Percentiles rank a stretch among this genome's conserved stretches.
phyloP scores from a whole-genome alignment of 2,113 vertebrate species.

The Nestor notabilis region DNA sequence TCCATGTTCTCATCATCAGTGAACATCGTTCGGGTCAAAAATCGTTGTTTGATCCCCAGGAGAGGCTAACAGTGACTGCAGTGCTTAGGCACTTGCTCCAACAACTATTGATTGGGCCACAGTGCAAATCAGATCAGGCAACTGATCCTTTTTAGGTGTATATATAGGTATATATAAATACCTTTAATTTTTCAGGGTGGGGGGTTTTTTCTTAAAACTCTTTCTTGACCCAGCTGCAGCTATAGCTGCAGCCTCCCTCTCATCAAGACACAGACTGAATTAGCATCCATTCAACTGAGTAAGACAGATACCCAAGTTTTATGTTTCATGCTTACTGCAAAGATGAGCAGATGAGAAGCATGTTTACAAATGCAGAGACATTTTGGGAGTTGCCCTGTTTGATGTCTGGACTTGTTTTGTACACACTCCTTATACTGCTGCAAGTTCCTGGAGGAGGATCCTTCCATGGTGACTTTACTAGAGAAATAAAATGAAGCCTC shows the following conservation, averaged over 20 bases:
- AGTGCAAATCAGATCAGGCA: neutral
- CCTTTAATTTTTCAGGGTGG: neutral
- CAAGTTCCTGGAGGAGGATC: conserved; percentile 17
- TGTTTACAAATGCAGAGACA: conserved; percentile 55
- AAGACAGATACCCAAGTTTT: conserved; percentile 30
- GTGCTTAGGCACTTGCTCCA: neutral
- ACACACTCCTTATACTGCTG: conserved; percentile 12
- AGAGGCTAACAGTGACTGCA: neutral
- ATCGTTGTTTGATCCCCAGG: neutral
- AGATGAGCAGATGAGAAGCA: conserved; percentile 41
- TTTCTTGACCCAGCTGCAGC: conserved; percentile 6
- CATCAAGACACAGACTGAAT: neutral
- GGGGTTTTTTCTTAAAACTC: neutral
- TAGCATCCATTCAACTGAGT: conserved; percentile 30
- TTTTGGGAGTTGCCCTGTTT: conserved; percentile 52
- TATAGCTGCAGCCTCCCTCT: conserved; percentile 10
- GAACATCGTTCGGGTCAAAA: neutral
- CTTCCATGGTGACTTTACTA: conserved; percentile 10
- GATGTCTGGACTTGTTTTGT: conserved; percentile 60
- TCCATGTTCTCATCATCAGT: neutral
- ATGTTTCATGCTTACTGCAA: conserved; percentile 28
- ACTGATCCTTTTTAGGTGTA: neutral
- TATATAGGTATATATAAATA: neutral
- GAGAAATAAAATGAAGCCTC: conserved; percentile 7
- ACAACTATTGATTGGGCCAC: neutral